phyloP scores from a whole-genome alignment of 2,888 invertebrate genomes.

The Tipula helvola region DNA sequence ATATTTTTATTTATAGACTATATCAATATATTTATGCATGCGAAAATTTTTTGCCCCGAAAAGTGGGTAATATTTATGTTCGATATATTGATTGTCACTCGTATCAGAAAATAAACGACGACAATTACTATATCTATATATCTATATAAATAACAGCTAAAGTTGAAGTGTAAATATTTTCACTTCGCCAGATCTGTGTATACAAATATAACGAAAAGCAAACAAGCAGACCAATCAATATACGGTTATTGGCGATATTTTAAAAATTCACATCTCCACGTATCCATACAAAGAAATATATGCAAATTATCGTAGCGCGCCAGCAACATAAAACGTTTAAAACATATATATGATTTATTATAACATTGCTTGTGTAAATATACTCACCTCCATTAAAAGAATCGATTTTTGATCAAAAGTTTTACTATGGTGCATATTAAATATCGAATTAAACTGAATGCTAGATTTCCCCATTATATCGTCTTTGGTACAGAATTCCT shows the following conservation, averaged over 20 bases:
- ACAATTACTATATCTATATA: background rate
- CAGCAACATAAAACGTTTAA: background rate
- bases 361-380: background rate
- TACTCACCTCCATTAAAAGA: background rate
- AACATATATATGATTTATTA: background rate
- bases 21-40: background rate
- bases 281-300: background rate
- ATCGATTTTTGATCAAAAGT: background rate
- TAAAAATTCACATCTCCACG: background rate
- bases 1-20: background rate
- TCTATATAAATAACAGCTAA: background rate
- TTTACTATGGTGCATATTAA: background rate
- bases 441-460: background rate
- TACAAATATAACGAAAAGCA: background rate
- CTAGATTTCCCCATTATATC: too few species aligned
- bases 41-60: background rate
- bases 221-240: background rate
- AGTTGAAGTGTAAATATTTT: background rate
- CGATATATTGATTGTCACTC: background rate
- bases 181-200: background rate
- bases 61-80: background rate
- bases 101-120: background rate
- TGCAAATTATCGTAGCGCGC: background rate
- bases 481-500: background rate
- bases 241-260: background rate